Evolutionary conservation across 1,140 invertebrate species (phyloP), one percentile per base, ranked within the genome.

Genomic region (Drosophila mauritiana): DNA sequence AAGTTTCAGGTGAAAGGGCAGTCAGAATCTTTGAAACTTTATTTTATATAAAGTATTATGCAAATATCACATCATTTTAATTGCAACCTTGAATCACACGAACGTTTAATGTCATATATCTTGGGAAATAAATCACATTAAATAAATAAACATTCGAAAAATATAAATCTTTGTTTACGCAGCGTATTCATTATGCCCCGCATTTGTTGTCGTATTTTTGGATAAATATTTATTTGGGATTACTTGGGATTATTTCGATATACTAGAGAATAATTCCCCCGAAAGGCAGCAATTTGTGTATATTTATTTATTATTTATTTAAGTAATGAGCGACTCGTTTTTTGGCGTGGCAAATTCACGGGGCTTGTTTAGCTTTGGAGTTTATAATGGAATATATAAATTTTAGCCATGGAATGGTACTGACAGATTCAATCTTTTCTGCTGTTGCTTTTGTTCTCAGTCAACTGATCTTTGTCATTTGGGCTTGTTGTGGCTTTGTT

Each of bases 401-500:
- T 31, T 40, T 45, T 36, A 34, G 34, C 25, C 59, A 51, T 25
- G 36, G 13, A 37, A 64, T 67, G 53, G 37, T 25, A 72, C 39
- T 52, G 46, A 1, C 43, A 59, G 53, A 45, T 52, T 70, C 54
- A 64, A 36, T 49, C 63, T 36, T 8, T 43, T 20, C 37, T 62
- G 46, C n/a, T 45, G 8, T 13, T 15, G 49, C 52, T 58, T 80
- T 69, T 79, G 63, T 80, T 79, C 78, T 75, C 53, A 40, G 53
- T 75, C 45, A 36, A 43, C 37, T 51, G 80, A 84, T 83, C 80
- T 84, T 84, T 83, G 80, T 84, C 84, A 84, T 72, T 83, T 83
- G 58, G 75, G 76, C 69, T 62, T 42, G 64, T 75, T 82, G 46
- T 82, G 43, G 53, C 39, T 40, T 40, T 59, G 22, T 79, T 78